Base-by-base conservation (phyloP, 2,797 vertebrate genomes). In the Syngnathus acus region DNA sequence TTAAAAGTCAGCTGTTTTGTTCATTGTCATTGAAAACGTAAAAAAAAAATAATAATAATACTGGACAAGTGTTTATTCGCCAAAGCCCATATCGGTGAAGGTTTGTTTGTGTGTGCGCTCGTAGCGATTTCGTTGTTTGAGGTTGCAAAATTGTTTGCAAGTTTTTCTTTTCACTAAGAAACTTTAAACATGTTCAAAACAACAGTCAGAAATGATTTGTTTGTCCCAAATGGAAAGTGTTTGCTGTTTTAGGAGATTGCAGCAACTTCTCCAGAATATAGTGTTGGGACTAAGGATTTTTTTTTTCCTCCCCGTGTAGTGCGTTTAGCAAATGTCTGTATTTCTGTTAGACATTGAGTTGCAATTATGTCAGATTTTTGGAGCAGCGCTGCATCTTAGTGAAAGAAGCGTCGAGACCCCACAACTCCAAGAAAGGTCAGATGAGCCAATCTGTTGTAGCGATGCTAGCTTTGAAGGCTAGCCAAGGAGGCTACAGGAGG, bases 401-500 rank as follows among this genome's bases (percentile, higher is more conserved):
- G 59, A 66, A 68, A 66, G 68, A 67, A 64, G 54, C 73, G 68
- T 64, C 73, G 11, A 10, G 40, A 42, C 19, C 64, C 68, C 60
- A 59, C 70, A 78, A 68, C 40, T 66, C 53, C 48, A 17, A 70
- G 43, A 78, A 81, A 83, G 82, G 81, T 78, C 53, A 62, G 68
- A 66, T 14, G 71, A 83, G 74, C 51, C 19, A 74, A 77, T 72
- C 74, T 64, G 57, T 72, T 69, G 75, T 37, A 59, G 74, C 60
- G 11, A 76, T 65, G 76, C 68, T 38, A 75, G 78, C 80, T 89
- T 89, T 86, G 80, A 83, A 84, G 86, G 83, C 84, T 82, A 78
- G 76, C 78, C 79, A 79, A 79, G 64, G 69, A 85, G 83, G 79
- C 82, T 82, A 76, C 82, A 81, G 82, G 81, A 89, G 86, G 87